phyloP scores from a whole-genome alignment of 2,797 vertebrate genomes.

The Tadarida brasiliensis region DNA sequence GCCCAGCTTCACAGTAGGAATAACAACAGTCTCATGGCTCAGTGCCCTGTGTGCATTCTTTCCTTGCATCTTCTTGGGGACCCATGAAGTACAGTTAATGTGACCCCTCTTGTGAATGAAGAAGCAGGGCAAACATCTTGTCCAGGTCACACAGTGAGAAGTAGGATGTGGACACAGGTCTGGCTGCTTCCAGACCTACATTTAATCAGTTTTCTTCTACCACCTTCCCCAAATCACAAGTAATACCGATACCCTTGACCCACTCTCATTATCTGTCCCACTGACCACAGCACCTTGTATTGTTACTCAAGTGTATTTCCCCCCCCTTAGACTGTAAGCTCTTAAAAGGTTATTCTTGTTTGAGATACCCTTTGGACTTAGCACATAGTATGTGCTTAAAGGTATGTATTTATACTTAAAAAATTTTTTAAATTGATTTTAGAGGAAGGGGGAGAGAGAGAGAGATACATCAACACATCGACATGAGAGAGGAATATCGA shows the following conservation, averaged over 20 bases:
- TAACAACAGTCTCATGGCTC: rapidly evolving
- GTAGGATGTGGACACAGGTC: background rate
- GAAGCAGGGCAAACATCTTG: background rate
- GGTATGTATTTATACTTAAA: background rate
- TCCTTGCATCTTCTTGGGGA: background rate
- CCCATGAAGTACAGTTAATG: background rate
- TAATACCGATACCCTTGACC: background rate
- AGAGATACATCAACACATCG: background rate
- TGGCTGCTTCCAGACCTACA: background rate
- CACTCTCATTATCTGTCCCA: background rate
- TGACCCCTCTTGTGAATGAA: background rate
- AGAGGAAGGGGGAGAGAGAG: background rate
- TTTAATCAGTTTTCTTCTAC: background rate
- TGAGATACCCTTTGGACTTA: background rate
- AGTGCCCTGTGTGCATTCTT: background rate
- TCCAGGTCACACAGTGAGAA: background rate
- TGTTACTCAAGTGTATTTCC: background rate
- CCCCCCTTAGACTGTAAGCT: background rate
- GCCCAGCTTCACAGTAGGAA: background rate
- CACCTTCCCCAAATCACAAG: background rate
- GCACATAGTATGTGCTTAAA: background rate
- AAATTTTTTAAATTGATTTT: background rate
- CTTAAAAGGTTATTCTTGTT: background rate
- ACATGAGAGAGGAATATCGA: background rate
- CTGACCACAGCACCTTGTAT: rapidly evolving